phyloP scores from a whole-genome alignment of 2,797 vertebrate genomes.

The Brachymystax lenok region DNA sequence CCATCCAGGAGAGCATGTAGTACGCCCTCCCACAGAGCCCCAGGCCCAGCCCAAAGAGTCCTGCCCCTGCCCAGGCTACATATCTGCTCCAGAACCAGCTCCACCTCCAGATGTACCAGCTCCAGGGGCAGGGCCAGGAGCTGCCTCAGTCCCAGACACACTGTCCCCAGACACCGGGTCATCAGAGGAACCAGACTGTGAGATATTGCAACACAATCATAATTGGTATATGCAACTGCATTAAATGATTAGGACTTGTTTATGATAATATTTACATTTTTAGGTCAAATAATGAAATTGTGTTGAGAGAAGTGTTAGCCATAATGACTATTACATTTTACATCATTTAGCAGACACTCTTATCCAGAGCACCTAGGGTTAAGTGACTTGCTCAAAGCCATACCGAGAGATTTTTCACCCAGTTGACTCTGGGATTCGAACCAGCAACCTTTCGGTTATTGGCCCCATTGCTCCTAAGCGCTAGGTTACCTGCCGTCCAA shows the following conservation, averaged over 20 bases:
- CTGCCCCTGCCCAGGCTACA: constrained; percentile 49
- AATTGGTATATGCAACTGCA: background rate
- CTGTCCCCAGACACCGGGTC: constrained; percentile 65
- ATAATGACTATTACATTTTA: background rate
- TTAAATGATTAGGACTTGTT: background rate
- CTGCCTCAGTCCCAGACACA: constrained; percentile 64
- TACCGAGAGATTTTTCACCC: too few species aligned
- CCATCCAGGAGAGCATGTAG: background rate
- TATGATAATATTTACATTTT: background rate
- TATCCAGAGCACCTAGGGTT: too few species aligned
- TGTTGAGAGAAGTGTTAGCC: background rate
- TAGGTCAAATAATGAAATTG: background rate
- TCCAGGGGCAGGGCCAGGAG: constrained; percentile 56
- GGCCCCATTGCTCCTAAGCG: too few species aligned
- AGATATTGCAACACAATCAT: constrained; percentile 20
- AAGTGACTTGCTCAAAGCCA: too few species aligned
- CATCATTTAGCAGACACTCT: too few species aligned
- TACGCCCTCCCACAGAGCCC: constrained; percentile 12
- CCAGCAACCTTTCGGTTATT: too few species aligned
- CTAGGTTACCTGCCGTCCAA: too few species aligned
- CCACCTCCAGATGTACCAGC: constrained; percentile 33
- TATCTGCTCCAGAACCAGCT: constrained; percentile 68
- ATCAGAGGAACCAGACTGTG: constrained; percentile 78
- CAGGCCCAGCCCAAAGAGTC: constrained; percentile 66
- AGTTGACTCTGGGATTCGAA: too few species aligned